Base-by-base conservation (phyloP, 1,140 invertebrate genomes). In the Zaprionus africanus region DNA sequence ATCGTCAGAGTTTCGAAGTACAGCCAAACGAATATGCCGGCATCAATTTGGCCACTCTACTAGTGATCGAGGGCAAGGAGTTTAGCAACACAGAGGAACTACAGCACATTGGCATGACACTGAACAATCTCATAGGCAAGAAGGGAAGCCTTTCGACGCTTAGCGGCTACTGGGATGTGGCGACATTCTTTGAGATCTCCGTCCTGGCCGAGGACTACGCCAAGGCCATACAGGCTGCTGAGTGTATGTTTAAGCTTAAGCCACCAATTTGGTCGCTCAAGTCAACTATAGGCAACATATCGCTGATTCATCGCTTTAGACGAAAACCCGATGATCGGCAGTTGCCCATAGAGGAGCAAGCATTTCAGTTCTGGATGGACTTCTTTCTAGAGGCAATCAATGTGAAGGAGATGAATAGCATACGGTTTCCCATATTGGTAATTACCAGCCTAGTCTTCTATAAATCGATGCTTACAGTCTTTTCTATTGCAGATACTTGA, bases 21-120 rank as follows among this genome's bases (percentile, higher is more conserved):
- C 98, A 99, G 91, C 99, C 98, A 3, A 99, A 99, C 93, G 99
- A 99, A 94, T 99, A 99, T 94, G 98, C 98, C 22, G 99, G 99
- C 38, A 99, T 99, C 70, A 99, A 99, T 94, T 94, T 99, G 79
- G 99, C 99, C 24, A 99, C 99, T 15, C 93, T 99, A 19, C 94
- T 99, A 36, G 98, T 99, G n/a, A 99, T 99, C 83, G 97, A 96
- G 81, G 99, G 99, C 38, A 98, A 99, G 93, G 97, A 99, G 90
- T 98, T 99, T 92, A 96, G 96, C 49, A 97, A 97, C 91, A 98
- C 97, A 22, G 96, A 96, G 85, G 98, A 99, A 93, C 93, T 99
- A 43, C 97, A 98, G 90, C 82, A 93, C 91, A 94, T 83, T 96
- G 97, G 97, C 65, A 97, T 99, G 95, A 97, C 98, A 5, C 93